Percentiles rank a stretch among this genome's conserved stretches.
Conservation (phyloP, 2,113 vertebrate species). For the Hippocampus guttulatus region DNA sequence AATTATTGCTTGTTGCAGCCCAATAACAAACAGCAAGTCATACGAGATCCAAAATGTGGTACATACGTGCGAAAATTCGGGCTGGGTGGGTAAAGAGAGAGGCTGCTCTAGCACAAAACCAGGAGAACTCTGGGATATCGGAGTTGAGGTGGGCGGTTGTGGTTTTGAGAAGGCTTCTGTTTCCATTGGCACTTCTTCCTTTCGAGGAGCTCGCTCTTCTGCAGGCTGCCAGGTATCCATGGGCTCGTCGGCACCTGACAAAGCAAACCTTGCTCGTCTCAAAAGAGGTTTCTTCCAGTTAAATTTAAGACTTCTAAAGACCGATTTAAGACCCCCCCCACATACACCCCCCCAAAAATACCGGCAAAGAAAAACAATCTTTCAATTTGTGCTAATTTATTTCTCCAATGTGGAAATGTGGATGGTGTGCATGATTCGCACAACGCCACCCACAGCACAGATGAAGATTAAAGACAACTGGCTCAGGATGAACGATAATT, state of each 20-base stretch:
- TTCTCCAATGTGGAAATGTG: no score
- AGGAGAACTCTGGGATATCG: constrained; percentile 77
- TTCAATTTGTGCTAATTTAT: no score
- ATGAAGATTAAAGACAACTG: no score
- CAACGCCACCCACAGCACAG: no score
- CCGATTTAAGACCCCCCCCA: no score
- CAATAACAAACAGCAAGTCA: neutral
- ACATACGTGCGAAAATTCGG: constrained; percentile 90
- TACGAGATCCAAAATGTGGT: neutral
- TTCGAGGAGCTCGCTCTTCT: constrained; percentile 46
- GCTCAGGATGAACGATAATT: no score
- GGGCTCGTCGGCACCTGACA: constrained; percentile 64
- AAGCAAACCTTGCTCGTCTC: neutral
- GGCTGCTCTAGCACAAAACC: constrained; percentile 68
- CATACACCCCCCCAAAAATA: no score
- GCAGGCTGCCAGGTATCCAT: constrained; percentile 71
- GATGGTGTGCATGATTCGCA: no score
- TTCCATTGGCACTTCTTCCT: constrained; percentile 61
- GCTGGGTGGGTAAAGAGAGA: constrained; percentile 82
- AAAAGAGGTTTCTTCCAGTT: neutral
- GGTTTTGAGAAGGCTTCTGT: constrained; percentile 40
- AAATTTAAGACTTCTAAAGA: no score
- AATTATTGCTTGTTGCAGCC: neutral
- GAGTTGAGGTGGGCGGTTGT: constrained; percentile 75
- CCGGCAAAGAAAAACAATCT: no score